Base-by-base conservation (phyloP, 30 jellyfish, hydroid and myxozoan species). In the Aurelia sp. region DNA sequence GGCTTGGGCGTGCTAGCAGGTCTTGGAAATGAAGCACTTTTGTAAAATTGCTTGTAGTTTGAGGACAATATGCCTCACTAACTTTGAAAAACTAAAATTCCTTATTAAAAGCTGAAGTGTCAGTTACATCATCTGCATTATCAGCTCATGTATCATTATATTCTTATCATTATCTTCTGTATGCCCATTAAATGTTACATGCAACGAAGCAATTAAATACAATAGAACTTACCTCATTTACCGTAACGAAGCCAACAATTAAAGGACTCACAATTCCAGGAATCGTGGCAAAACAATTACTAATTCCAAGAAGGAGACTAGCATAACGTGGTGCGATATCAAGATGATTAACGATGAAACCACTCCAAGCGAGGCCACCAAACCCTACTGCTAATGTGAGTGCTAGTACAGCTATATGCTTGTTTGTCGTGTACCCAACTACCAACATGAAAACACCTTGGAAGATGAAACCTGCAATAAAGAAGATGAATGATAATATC, bases 241-340 rank as follows among this genome's bases (percentile, higher is more conserved):
- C 63, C 0, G 99, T 94, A 24, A 94, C 70, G 44, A 80, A 88
- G 13, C 99, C 99, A 59, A 89, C 97, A 58, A 94, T 64, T 38
- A 89, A 74, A 1, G 99, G 99, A 52, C 97, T 89, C 41, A 84
- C 15, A 33, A 94, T 94, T 68, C 99, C 99, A 15, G 99, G 99
- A 63, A 94, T 76, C 20, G 99, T 89, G n/a, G 97, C 99, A 84
- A 94, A 67, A 71, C 99, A 88, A 74, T 94, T 94, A 73, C 93
- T 83, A 44, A 93, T 93, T n/a, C 98, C 98, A 61, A 93, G 90
- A 31, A 87, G 88, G 30, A 93, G 74, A 74, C 97, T 88, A 2
- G 98, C 98, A 83, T 88, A 93, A 13, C 98, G 92, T 10, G 98
- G 98, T 13, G 97, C 97, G 11, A 93, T 93, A 67, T 93, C 98